These are phyloP conservation scores for Cylindroiulus punctatus DNA, from an alignment of 2,888 invertebrate species.

Conservation along the genomic window DNA sequence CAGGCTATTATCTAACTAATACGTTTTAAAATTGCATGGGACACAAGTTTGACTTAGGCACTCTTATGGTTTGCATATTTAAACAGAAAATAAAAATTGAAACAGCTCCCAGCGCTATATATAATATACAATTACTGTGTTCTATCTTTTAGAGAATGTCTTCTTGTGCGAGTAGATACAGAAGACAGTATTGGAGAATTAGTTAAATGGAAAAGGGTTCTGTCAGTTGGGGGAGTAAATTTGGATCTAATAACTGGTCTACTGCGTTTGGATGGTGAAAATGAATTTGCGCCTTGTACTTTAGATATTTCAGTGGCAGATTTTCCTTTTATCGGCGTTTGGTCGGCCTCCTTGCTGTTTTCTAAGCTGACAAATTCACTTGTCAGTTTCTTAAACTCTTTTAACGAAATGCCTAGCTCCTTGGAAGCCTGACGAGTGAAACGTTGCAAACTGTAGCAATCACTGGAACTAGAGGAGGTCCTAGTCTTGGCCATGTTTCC, in stretches of 20 bases:
- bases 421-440: conserved; percentile 48
- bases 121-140: background rate
- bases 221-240: conserved; percentile 30
- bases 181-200: conserved; percentile 37
- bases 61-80: background rate
- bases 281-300: background rate
- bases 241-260: background rate
- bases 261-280: background rate
- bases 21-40: background rate
- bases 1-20: too few relatives aligned
- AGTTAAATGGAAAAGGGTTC: conserved; percentile 46
- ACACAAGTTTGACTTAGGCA: background rate
- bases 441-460: background rate
- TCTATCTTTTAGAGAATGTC: background rate
- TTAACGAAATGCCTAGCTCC: conserved; percentile 43
- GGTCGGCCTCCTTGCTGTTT: background rate
- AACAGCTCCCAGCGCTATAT: background rate
- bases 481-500: background rate
- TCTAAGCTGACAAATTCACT: background rate
- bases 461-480: background rate
- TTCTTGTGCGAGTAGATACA: background rate
- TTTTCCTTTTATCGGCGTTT: background rate
- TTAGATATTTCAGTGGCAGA: background rate
- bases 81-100: background rate
- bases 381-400: conserved; percentile 26